Evolutionary conservation across 2,888 invertebrate genomes (phyloP), one percentile per base, ranked within the genome.

Genomic region (Caenorhabditis zanzibari): DNA sequence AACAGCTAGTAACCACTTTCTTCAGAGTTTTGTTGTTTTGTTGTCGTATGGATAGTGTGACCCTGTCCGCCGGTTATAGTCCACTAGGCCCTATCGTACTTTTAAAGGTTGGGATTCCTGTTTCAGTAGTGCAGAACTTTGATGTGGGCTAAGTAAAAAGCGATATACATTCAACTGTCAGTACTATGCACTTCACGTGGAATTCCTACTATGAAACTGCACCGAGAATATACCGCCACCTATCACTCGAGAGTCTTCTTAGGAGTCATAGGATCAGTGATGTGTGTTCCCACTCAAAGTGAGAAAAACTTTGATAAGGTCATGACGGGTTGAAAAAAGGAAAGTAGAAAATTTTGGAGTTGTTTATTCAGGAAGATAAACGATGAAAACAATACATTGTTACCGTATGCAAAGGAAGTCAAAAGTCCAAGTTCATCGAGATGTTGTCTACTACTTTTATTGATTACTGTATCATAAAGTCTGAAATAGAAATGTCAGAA

Each of bases 251-350:
- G 63, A 41, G 41, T 41, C 61, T 35, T 7, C 38, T 63, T 26
- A n/a, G n/a, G 26, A 63, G 63, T 75, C 74, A 75, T 54, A 58
- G 59, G 75, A 68, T 75, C 58, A 66, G 58, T 75, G 75, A 75
- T 75, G 58, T 75, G 66, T 75, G 66, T 75, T 75, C 75, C 32
- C 75, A 52, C 32, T 2, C 24, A 54, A 28, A 52, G 10, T 47
- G 38, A 38, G 2, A 28, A 44, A 26, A 52, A 61, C 24, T 47
- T 56, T 74, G 66, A 64, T 75, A 74, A 74, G 73, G 63, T 54
- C 63, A 26, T 14, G 28, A 4, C n/a, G n/a, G 47, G 47, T 32
- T 66, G 44, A 35, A 38, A 16, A 47, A 32, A n/a, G 28, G 28
- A 26, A 38, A 35, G 24, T 73, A 14, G 14, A 52, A 19, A 49